Evolutionary conservation across 2,113 vertebrate genomes (phyloP), one percentile per base, ranked within the genome.

Genomic region (Peromyscus maniculatus): DNA sequence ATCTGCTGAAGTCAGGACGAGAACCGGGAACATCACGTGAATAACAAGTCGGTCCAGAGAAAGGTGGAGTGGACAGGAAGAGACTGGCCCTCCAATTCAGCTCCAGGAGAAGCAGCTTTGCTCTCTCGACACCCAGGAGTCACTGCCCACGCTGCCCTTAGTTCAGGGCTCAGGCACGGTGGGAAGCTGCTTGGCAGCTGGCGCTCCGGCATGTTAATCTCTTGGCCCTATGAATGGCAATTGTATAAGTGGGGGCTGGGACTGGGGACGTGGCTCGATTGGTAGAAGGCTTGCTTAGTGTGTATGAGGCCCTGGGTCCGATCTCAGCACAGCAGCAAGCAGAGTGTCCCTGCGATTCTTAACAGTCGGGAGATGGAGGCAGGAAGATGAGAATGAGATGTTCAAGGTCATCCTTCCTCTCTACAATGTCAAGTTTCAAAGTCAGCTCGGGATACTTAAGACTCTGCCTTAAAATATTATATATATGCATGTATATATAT

Each of bases 111-210:
- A 13, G 33, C 0, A 4, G 17, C 21, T 80, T 67, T 4, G 31
- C 46, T n/a, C 49, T 24, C 15, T 52, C 1, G 22, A 31, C 55
- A 7, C 43, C 33, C 16, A 24, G 64, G 9, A 24, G 69, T 8
- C 5, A 6, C 77, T 13, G 3, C 12, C 15, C 6, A 2, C 77
- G 22, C 55, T 4, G 59, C 31, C 3, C 3, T 0, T 0, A 33
- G 72, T 9, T 57, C 22, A 39, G 66, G 46, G 67, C 5, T 75
- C 75, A 72, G 33, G 43, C 39, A 8, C 3, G 5, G 4, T 16
- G 26, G 13, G 24, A 49, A 36, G 79, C 88, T 49, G n/a, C 39
- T 52, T 1, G 1, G 66, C 16, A 46, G 64, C 79, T 31, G 33
- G 36, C 26, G 28, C 43, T 57, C 28, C 0, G 5, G 11, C 33